Percentiles rank a stretch among this genome's conserved stretches.
Conservation (phyloP, 1,140 invertebrate species). For the Zaprionus taronus region DNA sequence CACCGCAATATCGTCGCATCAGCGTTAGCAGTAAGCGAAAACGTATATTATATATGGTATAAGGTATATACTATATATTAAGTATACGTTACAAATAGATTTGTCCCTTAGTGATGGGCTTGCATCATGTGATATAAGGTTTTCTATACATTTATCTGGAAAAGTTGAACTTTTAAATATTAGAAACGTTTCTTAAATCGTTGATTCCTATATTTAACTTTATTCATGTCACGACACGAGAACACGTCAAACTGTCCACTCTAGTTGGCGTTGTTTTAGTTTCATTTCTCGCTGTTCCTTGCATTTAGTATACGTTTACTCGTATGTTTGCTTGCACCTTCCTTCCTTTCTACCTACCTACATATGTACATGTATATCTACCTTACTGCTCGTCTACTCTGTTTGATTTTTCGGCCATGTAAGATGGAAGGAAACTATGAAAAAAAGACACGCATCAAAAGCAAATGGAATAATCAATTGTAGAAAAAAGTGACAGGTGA, state of each 20-base stretch:
- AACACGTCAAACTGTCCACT: background rate
- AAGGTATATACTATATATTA: background rate
- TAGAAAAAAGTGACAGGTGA: no score
- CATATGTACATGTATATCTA: no score
- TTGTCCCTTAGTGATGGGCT: background rate
- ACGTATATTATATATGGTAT: slow-evolving; percentile 19
- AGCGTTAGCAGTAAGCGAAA: background rate
- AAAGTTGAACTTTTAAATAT: background rate
- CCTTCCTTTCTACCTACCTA: no score
- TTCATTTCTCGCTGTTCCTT: slow-evolving; percentile 8
- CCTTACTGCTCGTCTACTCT: no score
- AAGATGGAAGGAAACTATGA: no score
- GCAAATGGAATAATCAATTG: no score
- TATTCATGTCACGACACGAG: background rate
- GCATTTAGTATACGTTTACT: background rate
- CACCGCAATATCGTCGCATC: slow-evolving; percentile 2
- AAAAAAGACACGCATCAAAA: no score
- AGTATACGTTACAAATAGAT: slow-evolving; percentile 4
- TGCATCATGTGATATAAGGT: background rate
- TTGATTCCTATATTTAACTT: no score
- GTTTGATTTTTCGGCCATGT: no score
- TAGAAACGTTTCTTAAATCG: background rate
- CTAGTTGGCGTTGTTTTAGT: background rate
- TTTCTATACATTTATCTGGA: background rate
- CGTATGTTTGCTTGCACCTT: background rate